Percentiles rank a stretch among this genome's conserved stretches.
Conservation (phyloP, 2,797 vertebrate genomes). For the Artibeus jamaicensis region DNA sequence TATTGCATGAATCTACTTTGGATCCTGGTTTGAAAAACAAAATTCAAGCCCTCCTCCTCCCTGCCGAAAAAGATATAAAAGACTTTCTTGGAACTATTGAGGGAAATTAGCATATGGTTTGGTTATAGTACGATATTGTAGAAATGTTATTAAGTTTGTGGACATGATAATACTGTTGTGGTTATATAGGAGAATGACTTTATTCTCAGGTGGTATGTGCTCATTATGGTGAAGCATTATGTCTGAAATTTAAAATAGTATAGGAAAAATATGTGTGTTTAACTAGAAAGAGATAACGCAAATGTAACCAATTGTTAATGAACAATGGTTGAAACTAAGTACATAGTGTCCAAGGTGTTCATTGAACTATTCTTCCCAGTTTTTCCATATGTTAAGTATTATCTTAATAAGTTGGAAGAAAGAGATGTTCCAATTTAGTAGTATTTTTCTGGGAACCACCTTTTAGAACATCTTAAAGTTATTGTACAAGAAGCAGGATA, state of each 20-base stretch:
- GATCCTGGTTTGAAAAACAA: not conserved
- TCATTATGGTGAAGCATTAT: constrained; percentile 17
- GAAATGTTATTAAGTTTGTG: not conserved
- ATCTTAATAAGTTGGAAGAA: not conserved
- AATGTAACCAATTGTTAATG: not conserved
- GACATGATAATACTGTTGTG: not conserved
- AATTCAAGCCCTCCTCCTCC: not conserved
- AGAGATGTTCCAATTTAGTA: constrained; percentile 15
- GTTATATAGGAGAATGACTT: not conserved
- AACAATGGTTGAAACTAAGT: not conserved
- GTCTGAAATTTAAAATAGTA: constrained; percentile 1
- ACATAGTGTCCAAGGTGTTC: not conserved
- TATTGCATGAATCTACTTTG: not conserved
- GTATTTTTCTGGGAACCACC: not conserved
- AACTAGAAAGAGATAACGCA: not conserved
- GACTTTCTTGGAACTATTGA: not conserved
- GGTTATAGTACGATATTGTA: not conserved
- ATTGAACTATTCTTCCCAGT: not conserved
- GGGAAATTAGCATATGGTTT: constrained; percentile 26
- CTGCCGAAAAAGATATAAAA: not conserved
- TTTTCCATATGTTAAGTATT: constrained; percentile 31
- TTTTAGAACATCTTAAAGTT: constrained; percentile 44
- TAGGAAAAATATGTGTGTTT: not conserved
- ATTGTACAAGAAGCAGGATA: not conserved
- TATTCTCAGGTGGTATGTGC: not conserved